phyloP scores from a whole-genome alignment of 2,888 invertebrate species.

The Acrobasis consociella region DNA sequence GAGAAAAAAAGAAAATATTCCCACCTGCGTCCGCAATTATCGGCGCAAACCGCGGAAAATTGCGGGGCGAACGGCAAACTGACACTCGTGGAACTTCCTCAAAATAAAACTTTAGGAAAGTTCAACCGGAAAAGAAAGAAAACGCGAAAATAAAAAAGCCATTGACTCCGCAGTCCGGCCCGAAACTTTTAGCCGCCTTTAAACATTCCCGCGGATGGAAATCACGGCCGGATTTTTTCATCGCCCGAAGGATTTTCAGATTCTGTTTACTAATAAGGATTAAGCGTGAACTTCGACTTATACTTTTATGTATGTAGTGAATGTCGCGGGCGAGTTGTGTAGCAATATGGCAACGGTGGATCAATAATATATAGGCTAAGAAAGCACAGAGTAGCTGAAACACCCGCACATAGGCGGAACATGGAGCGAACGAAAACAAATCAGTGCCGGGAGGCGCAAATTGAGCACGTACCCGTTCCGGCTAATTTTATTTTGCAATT shows the following conservation, averaged over 20 bases:
- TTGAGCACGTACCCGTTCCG: slow-evolving; percentile 82
- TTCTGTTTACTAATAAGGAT: slow-evolving; percentile 70
- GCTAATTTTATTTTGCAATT: slow-evolving; percentile 84
- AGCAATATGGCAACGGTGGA: slow-evolving; percentile 70
- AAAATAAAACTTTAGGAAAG: slow-evolving; percentile 78
- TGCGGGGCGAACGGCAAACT: slow-evolving; percentile 75
- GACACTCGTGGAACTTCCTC: slow-evolving; percentile 79
- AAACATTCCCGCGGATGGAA: slow-evolving; percentile 66
- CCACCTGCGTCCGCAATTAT: slow-evolving; percentile 81
- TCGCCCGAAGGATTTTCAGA: slow-evolving; percentile 62
- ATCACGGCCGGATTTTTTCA: slow-evolving; percentile 62
- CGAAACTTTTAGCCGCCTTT: slow-evolving; percentile 73
- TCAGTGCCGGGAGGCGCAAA: slow-evolving; percentile 81
- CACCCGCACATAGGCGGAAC: slow-evolving; percentile 53
- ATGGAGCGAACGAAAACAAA: slow-evolving; percentile 78
- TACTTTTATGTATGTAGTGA: neutral
- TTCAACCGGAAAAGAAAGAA: slow-evolving; percentile 79
- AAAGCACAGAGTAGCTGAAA: slow-evolving; percentile 58
- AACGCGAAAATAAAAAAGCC: slow-evolving; percentile 80
- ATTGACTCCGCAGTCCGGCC: slow-evolving; percentile 76
- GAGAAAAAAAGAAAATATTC: slow-evolving; percentile 54
- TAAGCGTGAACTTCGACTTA: slow-evolving; percentile 31
- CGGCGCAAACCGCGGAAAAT: slow-evolving; percentile 77
- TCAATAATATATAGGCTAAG: slow-evolving; percentile 81
- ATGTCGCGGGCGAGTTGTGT: slow-evolving; percentile 31